phyloP scores from a whole-genome alignment of 2,888 invertebrate genomes.

The Pseudoips prasinana region DNA sequence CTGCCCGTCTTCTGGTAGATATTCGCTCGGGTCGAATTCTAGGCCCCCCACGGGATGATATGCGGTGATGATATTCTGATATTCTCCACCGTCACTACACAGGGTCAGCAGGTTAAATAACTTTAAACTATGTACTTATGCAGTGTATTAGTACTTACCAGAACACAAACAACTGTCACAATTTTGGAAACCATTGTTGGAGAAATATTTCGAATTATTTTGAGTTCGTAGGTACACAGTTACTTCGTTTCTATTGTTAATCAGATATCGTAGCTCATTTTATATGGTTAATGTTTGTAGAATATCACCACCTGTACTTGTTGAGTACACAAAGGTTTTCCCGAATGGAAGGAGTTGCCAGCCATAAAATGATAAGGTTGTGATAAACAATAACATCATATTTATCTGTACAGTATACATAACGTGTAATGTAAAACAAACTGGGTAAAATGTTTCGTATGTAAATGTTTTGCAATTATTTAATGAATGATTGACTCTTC shows the following conservation, averaged over 20 bases:
- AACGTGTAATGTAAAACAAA: conserved; percentile 1
- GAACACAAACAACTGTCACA: conserved; percentile 49
- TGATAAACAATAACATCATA: conserved; percentile 23
- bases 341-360: conserved; percentile 47
- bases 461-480: no score
- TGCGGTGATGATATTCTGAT: no score
- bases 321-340: conserved; percentile 58
- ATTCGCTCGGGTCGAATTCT: no score
- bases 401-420: conserved; percentile 18
- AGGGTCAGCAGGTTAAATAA: no score
- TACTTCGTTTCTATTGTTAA: conserved; percentile 37
- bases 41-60: no score
- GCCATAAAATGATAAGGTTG: conserved; percentile 55
- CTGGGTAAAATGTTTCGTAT: no score
- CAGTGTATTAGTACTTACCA: no score
- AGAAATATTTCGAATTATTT: conserved; percentile 32
- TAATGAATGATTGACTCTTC: no score
- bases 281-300: conserved; percentile 62
- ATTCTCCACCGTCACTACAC: no score
- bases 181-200: conserved; percentile 63
- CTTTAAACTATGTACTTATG: no score
- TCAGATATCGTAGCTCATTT: conserved; percentile 38
- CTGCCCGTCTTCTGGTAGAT: no score
- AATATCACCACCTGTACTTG: conserved; percentile 26
- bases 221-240: conserved; percentile 34